Evolutionary conservation across 2,113 vertebrate species (phyloP).

Genomic region (Melanerpes aurifrons): DNA sequence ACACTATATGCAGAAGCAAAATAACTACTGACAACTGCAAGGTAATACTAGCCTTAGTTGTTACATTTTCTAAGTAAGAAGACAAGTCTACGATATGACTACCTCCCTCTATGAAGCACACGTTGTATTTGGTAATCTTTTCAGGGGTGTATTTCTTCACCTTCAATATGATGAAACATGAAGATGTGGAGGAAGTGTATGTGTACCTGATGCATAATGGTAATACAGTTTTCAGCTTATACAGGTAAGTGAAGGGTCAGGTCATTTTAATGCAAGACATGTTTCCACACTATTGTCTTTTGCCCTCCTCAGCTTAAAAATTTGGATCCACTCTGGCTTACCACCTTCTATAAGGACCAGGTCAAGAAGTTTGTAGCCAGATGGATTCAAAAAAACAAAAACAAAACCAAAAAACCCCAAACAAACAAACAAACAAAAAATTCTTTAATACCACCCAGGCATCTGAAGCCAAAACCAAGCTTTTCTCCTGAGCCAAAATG

Average conservation of each 20-base stretch:
- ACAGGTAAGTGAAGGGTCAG: conserved; percentile 71
- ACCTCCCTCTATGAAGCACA: neutral
- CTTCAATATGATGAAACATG: conserved; percentile 88
- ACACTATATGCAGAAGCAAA: neutral
- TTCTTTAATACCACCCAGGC: neutral
- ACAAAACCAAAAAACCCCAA: too few species aligned
- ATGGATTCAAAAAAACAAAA: too few species aligned
- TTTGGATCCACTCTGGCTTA: neutral
- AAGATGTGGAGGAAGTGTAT: conserved; percentile 84
- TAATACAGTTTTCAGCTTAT: conserved; percentile 85
- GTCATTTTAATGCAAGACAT: neutral
- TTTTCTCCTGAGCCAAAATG: neutral
- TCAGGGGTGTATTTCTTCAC: conserved; percentile 86
- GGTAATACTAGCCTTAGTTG: neutral
- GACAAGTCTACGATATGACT: neutral
- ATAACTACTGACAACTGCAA: neutral
- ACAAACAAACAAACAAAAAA: too few species aligned
- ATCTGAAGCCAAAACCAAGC: neutral
- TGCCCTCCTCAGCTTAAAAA: neutral
- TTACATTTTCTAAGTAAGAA: neutral
- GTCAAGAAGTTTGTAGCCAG: neutral
- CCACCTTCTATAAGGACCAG: neutral
- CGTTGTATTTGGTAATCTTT: neutral
- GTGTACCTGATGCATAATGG: conserved; percentile 89
- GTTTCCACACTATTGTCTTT: neutral